Evolutionary conservation across 64 coral and sea anemone genomes (phyloP).

Genomic region (Actinia tenebrosa): DNA sequence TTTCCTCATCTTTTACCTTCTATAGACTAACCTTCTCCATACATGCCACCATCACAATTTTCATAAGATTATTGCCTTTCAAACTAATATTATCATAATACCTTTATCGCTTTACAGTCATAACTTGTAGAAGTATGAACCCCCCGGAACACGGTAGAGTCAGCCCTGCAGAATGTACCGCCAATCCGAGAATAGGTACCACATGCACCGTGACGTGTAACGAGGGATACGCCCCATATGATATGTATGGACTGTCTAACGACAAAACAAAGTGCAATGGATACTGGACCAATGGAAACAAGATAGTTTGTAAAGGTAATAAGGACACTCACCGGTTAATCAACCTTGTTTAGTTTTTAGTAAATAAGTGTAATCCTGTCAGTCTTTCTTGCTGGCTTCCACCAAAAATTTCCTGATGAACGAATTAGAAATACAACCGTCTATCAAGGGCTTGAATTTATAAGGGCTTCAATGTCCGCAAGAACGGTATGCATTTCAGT

Average conservation of each 20-base stretch:
- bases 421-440: no score
- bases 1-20: no score
- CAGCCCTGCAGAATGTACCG: conserved; percentile 18
- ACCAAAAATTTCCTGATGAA: no score
- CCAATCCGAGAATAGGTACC: conserved; percentile 14
- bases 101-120: neutral
- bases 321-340: neutral
- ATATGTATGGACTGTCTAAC: neutral
- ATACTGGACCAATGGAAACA: conserved; percentile 28
- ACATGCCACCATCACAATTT: neutral
- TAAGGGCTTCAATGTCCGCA: no score
- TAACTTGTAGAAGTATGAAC: neutral
- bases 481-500: no score
- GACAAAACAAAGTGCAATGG: conserved; percentile 28
- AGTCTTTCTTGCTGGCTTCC: no score
- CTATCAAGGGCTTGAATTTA: no score
- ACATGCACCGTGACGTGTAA: conserved; percentile 40
- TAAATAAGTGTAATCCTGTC: no score
- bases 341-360: no score
- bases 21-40: no score
- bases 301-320: conserved; percentile 32
- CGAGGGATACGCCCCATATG: conserved; percentile 15
- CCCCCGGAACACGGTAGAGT: neutral
- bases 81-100: neutral
- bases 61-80: neutral